Evolutionary conservation across 1,140 invertebrate genomes (phyloP), one percentile per base, ranked within the genome.

Genomic region (Holotrichia oblita): DNA sequence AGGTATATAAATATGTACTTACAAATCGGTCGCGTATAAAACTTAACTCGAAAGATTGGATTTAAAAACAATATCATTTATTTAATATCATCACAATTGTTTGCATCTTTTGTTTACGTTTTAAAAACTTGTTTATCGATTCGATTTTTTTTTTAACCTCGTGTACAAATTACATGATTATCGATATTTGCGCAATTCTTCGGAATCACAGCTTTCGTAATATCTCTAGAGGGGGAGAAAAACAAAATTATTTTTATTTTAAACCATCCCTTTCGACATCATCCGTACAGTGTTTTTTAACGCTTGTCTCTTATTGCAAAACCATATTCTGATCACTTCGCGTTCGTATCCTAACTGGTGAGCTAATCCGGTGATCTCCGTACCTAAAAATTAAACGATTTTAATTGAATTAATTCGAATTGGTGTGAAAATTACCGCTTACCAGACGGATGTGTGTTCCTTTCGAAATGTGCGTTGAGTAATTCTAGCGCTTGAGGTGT

Each of bases 301-400:
- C 0, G 97, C 97, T 88, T 99, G 98, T 80, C 98, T 91, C 88
- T 99, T 99, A 88, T 99, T 99, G 88, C 98, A 99, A 88, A 99
- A 99, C 98, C 98, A 99, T 88, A 99, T 99, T 87, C 98, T 90
- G 84, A 99, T 98, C 17, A 99, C 98, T 91, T 99, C 98, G 77
- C 97, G 90, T 85, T 99, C 97, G 88, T 99, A 99, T 78, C 97
- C 97, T 40, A 99, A 89, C 86, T 98, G 95, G 84, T 98, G 95
- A 27, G 97, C 96, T 76, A 99, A 88, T 22, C 95, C 95, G 27
- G 97, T 99, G 87, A 99, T 99, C 90, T 99, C 97, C 77, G 96
- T 97, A 82, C 97, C 97, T 97, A 88, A 22, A 17, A 22, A 41
- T 40, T 40, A 4, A 74, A 0, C 12, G n/a, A 40, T 41, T 40